Base-by-base conservation (phyloP, 1,140 invertebrate genomes). In the Homalodisca vitripennis region DNA sequence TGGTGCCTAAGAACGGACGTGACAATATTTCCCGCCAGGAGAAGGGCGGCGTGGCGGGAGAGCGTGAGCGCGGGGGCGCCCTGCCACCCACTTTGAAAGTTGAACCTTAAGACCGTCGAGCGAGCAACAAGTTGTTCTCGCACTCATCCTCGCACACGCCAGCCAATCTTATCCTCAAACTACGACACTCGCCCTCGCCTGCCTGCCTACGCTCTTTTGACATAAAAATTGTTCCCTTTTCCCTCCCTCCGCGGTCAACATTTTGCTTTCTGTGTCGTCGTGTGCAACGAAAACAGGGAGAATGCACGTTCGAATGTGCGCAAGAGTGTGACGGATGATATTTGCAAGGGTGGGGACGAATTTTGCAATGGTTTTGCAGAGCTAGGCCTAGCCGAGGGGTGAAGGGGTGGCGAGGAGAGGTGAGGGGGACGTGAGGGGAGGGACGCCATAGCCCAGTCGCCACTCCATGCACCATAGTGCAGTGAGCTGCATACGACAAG, bases 311-410 rank as follows among this genome's bases (percentile, higher is more conserved):
- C n/a, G 41, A 32, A 13, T 47, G 68, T 69, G n/a, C 22, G 57
- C 20, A 31, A 32, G 68, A 32, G 55, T 62, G 68, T 62, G 68
- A 69, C 29, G 68, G 68, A 47, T 46, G 67, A 62, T 69, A 47
- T 69, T 69, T 48, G 68, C 60, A 63, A 67, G 68, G 57, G 67
- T 57, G 68, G 68, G 60, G 68, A 63, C 66, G 30, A 64, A 60
- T 69, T 68, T 69, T 69, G 68, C 68, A 69, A 68, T 66, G 63
- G 63, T 69, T 69, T 69, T 69, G 68, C 68, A 60, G 62, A 64
- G 62, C 62, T 64, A 64, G 62, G 62, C 62, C 62, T 64, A 64
- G 62, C 55, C 17, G n/a, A n/a, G 29, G 22, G 51, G 51, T 17
- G 17, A 67, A 51, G 22, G 66, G 66, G 34, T 24, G 47, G 51